phyloP scores from a whole-genome alignment of 2,888 invertebrate species.

The Sesia apiformis region DNA sequence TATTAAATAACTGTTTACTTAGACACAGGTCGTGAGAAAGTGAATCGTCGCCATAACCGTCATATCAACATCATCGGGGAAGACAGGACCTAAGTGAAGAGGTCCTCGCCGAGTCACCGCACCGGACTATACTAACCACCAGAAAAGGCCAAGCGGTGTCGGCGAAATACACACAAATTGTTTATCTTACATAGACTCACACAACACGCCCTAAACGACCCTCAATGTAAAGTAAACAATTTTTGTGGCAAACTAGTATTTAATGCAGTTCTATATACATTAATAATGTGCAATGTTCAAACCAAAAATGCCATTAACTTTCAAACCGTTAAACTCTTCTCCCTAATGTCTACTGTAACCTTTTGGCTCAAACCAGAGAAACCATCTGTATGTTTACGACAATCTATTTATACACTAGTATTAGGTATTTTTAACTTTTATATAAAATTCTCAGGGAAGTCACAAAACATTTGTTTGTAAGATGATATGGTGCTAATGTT shows the following conservation, averaged over 20 bases:
- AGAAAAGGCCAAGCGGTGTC: constrained; percentile 24
- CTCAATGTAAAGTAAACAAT: constrained; percentile 53
- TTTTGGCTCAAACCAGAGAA: constrained; percentile 71
- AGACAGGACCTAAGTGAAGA: constrained; percentile 9
- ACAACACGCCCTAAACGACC: constrained; percentile 44
- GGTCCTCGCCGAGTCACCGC: constrained; percentile 13
- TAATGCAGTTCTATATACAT: constrained; percentile 52
- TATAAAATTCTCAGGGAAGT: constrained; percentile 71
- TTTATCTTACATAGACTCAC: constrained; percentile 54
- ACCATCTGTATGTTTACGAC: constrained; percentile 57
- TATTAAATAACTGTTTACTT: constrained; percentile 26
- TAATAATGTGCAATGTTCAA: constrained; percentile 70
- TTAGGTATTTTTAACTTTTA: constrained; percentile 73
- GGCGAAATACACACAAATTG: constrained; percentile 44
- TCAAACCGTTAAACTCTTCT: constrained; percentile 54
- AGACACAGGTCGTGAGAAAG: constrained; percentile 38
- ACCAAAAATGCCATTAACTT: constrained; percentile 71
- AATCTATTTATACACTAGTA: constrained; percentile 66
- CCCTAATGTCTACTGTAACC: constrained; percentile 36
- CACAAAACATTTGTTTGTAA: constrained; percentile 71
- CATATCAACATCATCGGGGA: constrained; percentile 31
- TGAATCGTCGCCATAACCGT: constrained; percentile 32
- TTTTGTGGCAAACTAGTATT: constrained; percentile 49
- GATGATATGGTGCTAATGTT: constrained; percentile 71
- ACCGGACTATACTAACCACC: constrained; percentile 21